Evolutionary conservation across 1,140 invertebrate species (phyloP), one percentile per base, ranked within the genome.

Genomic region (Acyrthosiphon pisum): DNA sequence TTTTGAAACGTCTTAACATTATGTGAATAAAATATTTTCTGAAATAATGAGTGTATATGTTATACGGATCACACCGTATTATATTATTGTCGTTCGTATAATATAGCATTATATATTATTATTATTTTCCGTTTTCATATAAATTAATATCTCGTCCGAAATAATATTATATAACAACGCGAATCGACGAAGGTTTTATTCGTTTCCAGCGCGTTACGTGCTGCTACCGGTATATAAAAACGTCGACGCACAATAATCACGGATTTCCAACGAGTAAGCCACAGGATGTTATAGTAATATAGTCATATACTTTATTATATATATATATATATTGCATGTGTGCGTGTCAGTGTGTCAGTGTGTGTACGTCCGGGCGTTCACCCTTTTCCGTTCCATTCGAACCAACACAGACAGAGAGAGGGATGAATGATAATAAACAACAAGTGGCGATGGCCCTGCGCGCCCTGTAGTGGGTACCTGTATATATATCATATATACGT

Each of bases 351-450:
- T 22, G 50, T 53, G 50, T 53, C 46, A 48, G 3, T 53, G 56
- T 60, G 56, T 60, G 3, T 68, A 68, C 60, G 30, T 18, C 30
- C 30, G 30, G 60, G 30, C 14, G 60, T 68, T 68, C 60, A 68
- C 14, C 30, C 60, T 18, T n/a, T n/a, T n/a, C 60, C 30, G 14
- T 68, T 68, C n/a, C 60, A 68, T 6, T 3, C 30, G 60, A 68
- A 68, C 30, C 4, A 30, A 1, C 26, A 23, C 26, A 23, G 56
- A 6, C 26, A 23, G 56, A 0, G 9, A 26, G 83, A 86, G 83
- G 60, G 60, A n/a, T 30, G 41, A 86, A 86, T 26, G 41, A 86
- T 46, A 86, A 86, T 86, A 46, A 86, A 86, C 84, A 86, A 86
- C 84, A 86, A 86, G 84, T 86, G 84, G 84, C 23, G 44, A 86